Base-by-base conservation (phyloP, 2,113 vertebrate genomes). In the Chaenogobius annularis region DNA sequence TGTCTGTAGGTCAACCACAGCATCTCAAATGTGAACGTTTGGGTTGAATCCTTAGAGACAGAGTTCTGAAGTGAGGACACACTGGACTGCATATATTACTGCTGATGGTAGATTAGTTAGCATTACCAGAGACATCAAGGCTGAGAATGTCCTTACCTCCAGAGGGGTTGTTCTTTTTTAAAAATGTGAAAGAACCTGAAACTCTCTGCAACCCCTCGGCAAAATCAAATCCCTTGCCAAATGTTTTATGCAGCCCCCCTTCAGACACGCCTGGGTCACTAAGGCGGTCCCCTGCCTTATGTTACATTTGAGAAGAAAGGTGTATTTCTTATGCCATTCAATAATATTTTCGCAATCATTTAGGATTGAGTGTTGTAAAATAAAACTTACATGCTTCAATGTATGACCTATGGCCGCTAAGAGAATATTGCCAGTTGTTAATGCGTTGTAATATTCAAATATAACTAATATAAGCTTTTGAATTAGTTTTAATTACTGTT, bases 1-100 rank as follows among this genome's bases (percentile, higher is more conserved):
- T 89, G 87, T 89, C 90, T 92, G 86, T 89, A 87, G 67, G 84
- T 87, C 89, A 83, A 81, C 74, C 80, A 70, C 79, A 83, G 86
- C 87, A 76, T 90, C 83, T 86, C 83, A 84, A 91, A 89, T 78
- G 78, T 79, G 81, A 84, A 68, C 58, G 81, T 89, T 87, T 89
- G 79, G 74, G 79, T 85, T 54, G 67, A 73, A 72, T 92, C 91
- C 90, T 91, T 56, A 35, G 89, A 90, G 92, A 78, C 72, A 43
- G 50, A 50, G 26, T 78, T 86, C 80, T 87, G 83, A 87, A 88
- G 79, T 56, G 56, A 81, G 65, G 79, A 78, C 17, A 82, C 75
- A 72, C 59, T 31, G 55, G 63, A 58, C 66, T 77, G 75, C 58
- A 48, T 52, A 66, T 63, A 59, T 67, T 61, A 54, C 68, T 68